Conservation (phyloP, 2,888 invertebrate genomes). For the Acronicta alni region DNA sequence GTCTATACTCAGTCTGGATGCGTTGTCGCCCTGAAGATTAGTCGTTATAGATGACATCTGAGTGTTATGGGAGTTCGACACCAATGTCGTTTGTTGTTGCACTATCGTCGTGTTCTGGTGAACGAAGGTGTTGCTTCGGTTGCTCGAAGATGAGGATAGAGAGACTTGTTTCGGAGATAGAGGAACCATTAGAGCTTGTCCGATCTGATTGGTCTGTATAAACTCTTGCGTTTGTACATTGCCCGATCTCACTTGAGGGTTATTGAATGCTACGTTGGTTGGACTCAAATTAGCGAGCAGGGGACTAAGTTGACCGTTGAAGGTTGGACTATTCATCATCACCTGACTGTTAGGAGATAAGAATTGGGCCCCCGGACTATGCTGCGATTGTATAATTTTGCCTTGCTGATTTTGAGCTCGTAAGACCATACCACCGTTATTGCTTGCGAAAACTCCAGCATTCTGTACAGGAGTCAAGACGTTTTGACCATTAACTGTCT, state of each 20-base stretch:
- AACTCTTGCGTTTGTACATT: slow-evolving; percentile 92
- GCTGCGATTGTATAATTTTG: slow-evolving; percentile 92
- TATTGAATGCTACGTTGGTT: slow-evolving; percentile 91
- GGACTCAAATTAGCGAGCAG: slow-evolving; percentile 93
- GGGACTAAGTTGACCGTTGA: slow-evolving; percentile 94
- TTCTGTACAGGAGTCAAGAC: slow-evolving; percentile 93
- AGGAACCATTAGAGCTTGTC: slow-evolving; percentile 93
- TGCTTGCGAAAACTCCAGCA: slow-evolving; percentile 90
- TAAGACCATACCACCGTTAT: slow-evolving; percentile 94
- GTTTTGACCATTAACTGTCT: slow-evolving; percentile 94
- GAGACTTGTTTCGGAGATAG: slow-evolving; percentile 90
- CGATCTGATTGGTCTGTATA: slow-evolving; percentile 92
- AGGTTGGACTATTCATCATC: slow-evolving; percentile 92
- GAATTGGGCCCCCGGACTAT: slow-evolving; percentile 92
- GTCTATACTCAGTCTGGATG: slow-evolving; percentile 89
- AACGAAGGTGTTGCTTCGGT: slow-evolving; percentile 92
- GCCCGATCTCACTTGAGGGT: slow-evolving; percentile 85
- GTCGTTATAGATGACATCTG: slow-evolving; percentile 71
- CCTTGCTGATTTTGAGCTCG: slow-evolving; percentile 93
- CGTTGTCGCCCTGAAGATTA: slow-evolving; percentile 69
- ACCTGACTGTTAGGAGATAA: slow-evolving; percentile 93
- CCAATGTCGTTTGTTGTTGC: slow-evolving; percentile 94
- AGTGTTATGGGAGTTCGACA: slow-evolving; percentile 90
- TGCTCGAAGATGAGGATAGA: slow-evolving; percentile 84
- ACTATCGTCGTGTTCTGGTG: slow-evolving; percentile 96